Percentiles rank a stretch among this genome's conserved stretches.
Conservation (phyloP, 1,140 invertebrate species). For the Tribolium madens region DNA sequence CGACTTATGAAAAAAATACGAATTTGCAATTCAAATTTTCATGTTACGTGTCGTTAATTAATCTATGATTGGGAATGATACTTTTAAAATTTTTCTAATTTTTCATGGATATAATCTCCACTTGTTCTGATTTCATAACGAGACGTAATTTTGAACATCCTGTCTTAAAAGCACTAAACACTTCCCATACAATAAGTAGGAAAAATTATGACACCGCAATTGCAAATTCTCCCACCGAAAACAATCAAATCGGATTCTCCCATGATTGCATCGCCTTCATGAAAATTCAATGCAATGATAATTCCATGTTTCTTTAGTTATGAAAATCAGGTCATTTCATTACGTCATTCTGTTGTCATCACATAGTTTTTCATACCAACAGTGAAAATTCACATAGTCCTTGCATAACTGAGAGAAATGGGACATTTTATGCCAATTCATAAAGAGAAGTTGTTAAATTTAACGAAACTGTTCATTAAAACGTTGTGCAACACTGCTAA, state of each 20-base stretch:
- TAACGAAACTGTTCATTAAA: not conserved
- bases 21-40: not conserved
- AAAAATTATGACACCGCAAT: slow-evolving; percentile 8
- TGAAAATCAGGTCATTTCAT: slow-evolving; percentile 1
- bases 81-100: not conserved
- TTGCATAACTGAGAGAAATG: not conserved
- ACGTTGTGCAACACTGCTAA: not conserved
- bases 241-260: slow-evolving; percentile 7
- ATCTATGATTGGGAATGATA: not conserved
- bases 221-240: slow-evolving; percentile 8
- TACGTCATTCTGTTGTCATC: slow-evolving; percentile 1
- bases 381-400: slow-evolving; percentile 2
- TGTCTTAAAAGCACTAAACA: not conserved
- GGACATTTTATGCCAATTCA: not conserved
- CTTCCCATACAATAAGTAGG: not conserved
- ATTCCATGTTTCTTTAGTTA: not conserved
- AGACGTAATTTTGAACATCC: not conserved
- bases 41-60: not conserved
- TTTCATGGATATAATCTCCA: not conserved
- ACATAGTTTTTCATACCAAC: not conserved
- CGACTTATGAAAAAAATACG: not conserved
- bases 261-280: slow-evolving; percentile 11
- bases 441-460: not conserved
- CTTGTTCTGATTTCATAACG: not conserved
- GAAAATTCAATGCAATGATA: slow-evolving; percentile 18